Evolutionary conservation across 2,797 vertebrate species (phyloP).

Genomic region (Mallotus villosus): DNA sequence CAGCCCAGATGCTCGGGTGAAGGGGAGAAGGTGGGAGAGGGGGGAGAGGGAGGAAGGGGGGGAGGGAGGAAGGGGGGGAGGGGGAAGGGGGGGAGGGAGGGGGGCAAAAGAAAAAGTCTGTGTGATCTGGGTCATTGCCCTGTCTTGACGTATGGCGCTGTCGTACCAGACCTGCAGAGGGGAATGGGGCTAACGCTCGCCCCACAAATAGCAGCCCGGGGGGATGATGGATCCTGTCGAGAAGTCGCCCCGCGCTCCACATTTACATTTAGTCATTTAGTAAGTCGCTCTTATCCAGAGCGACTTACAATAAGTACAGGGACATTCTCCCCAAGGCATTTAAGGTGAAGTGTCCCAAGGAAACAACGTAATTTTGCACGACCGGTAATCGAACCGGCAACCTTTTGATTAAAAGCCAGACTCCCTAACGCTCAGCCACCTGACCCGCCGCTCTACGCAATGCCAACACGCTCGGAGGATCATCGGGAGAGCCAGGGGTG

Average conservation of each 20-base stretch:
- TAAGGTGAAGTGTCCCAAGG: too few species aligned
- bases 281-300: too few species aligned
- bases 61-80: neutral
- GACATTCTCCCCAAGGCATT: too few species aligned
- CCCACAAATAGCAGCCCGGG: slow-evolving; percentile 37
- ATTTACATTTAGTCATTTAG: too few species aligned
- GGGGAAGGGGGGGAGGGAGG: neutral
- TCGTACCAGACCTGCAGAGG: slow-evolving; percentile 40
- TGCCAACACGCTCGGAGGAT: too few species aligned
- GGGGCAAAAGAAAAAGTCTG: slow-evolving; percentile 12
- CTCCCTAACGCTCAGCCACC: too few species aligned
- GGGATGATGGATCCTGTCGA: slow-evolving; percentile 30
- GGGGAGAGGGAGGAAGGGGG: neutral
- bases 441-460: slow-evolving; percentile 32
- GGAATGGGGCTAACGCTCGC: slow-evolving; percentile 44
- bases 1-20: slow-evolving; percentile 23
- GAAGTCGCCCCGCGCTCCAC: slow-evolving; percentile 32
- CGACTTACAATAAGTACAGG: too few species aligned
- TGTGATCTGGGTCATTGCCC: slow-evolving; percentile 62
- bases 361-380: too few species aligned
- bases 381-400: too few species aligned
- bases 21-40: neutral
- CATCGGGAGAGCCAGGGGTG: too few species aligned
- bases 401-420: too few species aligned
- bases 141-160: slow-evolving; percentile 52